Base-by-base conservation (phyloP, 2,888 invertebrate species). In the Rhagophthalmus giganteus region DNA sequence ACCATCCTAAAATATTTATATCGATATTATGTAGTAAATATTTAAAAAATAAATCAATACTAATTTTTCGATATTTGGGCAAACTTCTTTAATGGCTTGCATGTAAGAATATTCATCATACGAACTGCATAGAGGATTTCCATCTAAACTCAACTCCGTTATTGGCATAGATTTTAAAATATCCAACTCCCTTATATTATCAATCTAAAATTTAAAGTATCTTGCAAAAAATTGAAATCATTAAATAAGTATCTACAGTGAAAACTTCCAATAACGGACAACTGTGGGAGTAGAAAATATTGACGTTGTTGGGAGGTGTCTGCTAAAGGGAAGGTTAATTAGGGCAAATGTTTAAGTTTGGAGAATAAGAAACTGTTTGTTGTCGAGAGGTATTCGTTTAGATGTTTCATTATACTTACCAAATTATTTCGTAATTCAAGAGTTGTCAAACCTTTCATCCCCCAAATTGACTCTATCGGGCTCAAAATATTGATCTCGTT, bases 51-150 rank as follows among this genome's bases (percentile, higher is more conserved):
- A n/a, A n/a, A n/a, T n/a, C n/a, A 44, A 9, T 64, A 81, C 81
- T 59, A 85, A 67, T 58, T 76, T 76, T 20, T 59, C 67, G 7
- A 20, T 20, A 20, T 3, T 20, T 5, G 20, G 20, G 20, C 20
- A 84, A 52, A 81, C 73, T 58, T 74, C 72, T 54, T 69, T 78
- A 0, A 80, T 64, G 1, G 78, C 76, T 32, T 78, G 78, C n/a
- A 86, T 73, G 65, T 89, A 90, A 2, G 79, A 74, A 0, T 74
- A 69, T 0, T 81, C 76, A 39, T 81, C 81, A 62, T 81, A 85
- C 61, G 83, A 81, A 40, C 79, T 78, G 65, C 88, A 87, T 0
- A 90, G 61, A 0, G 86, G 85, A 74, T 90, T 90, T 0, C 83
- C 84, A 61, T 87, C 86, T 16, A 90, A 67, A 55, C 71, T 74